Base-by-base conservation (phyloP, 1,140 invertebrate genomes). In the Diploscapter pachys region DNA sequence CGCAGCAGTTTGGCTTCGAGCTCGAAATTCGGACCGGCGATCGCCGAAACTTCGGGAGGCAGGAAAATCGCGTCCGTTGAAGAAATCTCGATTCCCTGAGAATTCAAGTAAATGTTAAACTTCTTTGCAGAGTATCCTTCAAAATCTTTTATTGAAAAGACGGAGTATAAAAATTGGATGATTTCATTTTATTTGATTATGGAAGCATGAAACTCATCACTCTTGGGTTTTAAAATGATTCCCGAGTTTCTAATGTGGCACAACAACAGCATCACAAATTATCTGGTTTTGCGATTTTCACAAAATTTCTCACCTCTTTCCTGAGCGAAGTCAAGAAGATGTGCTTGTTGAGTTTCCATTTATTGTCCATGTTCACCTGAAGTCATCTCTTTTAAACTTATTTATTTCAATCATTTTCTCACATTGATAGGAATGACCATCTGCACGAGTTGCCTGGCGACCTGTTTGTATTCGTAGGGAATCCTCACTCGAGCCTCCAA, bases 311-410 rank as follows among this genome's bases (percentile, higher is more conserved):
- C 57, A 75, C 82, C 55, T 71, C 75, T 66, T 76, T 68, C 31
- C 67, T 57, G 53, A 81, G 71, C 6, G 81, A 81, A 5, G 80
- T 72, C 13, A 70, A 66, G 5, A 85, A 55, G 68, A 85, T 77
- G n/a, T 67, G 51, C 6, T 51, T 53, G 62, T 81, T 76, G 4
- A 84, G 52, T 8, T 74, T 77, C 83, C 83, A 84, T 57, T 68
- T 11, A 65, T 80, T 78, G 8, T 85, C 84, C 82, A 84, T 81
- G 54, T 79, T 83, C 61, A 84, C 84, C 53, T 50, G 31, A 64
- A 13, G 51, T 48, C 6, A 64, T 9, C 31, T 13, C 6, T 64
- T 5, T 64, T 2, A 8, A 64, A 48, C 31, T 9, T 50, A 8
- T 9, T 9, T 6, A 5, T 48, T 9, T 5, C 31, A 6, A 48